Conservation (phyloP, 2,888 invertebrate genomes). For the Fragum sueziense region DNA sequence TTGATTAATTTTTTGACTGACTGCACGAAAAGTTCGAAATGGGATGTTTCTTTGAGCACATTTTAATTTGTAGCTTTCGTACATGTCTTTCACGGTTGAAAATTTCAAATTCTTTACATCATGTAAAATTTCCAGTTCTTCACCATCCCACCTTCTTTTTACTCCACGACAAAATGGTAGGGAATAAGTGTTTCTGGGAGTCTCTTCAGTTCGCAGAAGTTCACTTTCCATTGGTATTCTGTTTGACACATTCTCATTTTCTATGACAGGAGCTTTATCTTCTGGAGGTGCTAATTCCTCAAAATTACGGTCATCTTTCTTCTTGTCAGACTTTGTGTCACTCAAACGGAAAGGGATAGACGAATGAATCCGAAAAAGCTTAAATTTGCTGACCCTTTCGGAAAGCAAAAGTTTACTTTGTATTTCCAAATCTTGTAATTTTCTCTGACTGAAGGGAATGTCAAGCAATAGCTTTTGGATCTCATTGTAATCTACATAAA, state of each 20-base stretch:
- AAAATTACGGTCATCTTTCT: not conserved
- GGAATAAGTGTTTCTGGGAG: not conserved
- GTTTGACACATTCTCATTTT: too few species aligned
- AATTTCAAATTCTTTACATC: not conserved
- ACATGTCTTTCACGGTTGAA: too few species aligned
- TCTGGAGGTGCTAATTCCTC: not conserved
- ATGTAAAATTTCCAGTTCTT: constrained; percentile 29
- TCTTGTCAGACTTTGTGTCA: too few species aligned
- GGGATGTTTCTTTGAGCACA: too few species aligned
- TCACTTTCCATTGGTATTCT: too few species aligned
- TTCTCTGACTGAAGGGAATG: constrained; percentile 19
- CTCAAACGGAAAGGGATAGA: constrained; percentile 9
- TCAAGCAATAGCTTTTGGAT: too few species aligned
- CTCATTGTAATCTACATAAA: too few species aligned
- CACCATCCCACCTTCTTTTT: constrained; percentile 1
- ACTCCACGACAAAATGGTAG: not conserved
- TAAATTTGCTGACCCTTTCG: constrained; percentile 17
- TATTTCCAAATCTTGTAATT: constrained; percentile 34
- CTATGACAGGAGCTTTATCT: not conserved
- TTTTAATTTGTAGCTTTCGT: too few species aligned
- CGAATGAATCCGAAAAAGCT: constrained; percentile 37
- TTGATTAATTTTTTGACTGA: too few species aligned
- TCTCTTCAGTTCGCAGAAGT: too few species aligned
- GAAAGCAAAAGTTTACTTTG: constrained; percentile 29
- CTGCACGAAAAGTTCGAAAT: too few species aligned